Evolutionary conservation across 2,113 vertebrate genomes (phyloP).

Genomic region (Rallus limicola): DNA sequence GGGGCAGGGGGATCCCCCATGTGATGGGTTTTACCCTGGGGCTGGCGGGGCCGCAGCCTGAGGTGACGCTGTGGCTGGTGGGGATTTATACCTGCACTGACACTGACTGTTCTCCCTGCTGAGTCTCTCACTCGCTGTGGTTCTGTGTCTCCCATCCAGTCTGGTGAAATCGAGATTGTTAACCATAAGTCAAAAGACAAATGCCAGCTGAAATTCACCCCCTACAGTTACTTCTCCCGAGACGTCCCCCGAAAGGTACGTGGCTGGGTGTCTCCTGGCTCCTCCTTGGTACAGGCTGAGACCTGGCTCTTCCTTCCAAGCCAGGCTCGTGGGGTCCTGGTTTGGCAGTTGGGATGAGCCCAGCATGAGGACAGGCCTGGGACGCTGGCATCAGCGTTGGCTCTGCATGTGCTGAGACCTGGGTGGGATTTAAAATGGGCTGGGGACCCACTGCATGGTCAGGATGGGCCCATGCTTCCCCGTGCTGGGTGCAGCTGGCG

Average conservation of each 20-base stretch:
- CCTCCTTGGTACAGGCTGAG: not conserved
- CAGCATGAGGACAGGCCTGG: not conserved
- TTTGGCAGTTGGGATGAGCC: not conserved
- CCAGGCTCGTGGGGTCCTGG: not conserved
- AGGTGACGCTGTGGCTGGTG: not conserved
- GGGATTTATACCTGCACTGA: not conserved
- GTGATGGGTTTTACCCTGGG: not conserved
- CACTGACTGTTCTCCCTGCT: not conserved
- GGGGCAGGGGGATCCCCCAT: rapidly evolving
- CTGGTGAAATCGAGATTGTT: conserved; percentile 96
- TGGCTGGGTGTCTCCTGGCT: not conserved
- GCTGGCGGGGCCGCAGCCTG: not conserved
- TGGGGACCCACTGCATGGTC: not conserved
- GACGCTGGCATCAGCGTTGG: not conserved
- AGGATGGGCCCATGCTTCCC: not conserved
- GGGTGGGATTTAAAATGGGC: not conserved
- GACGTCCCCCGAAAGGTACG: conserved; percentile 94
- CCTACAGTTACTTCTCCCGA: conserved; percentile 98
- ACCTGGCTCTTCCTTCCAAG: not conserved
- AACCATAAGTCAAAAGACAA: conserved; percentile 96
- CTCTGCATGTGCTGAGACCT: not conserved
- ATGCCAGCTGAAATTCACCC: conserved; percentile 96
- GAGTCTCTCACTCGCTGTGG: conserved; percentile 7
- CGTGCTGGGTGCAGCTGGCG: not conserved
- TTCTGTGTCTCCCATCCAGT: conserved; percentile 75